These are phyloP conservation scores for Brachionus paranguensis DNA, from an alignment of 1,140 invertebrate species.

Conservation along the genomic window DNA sequence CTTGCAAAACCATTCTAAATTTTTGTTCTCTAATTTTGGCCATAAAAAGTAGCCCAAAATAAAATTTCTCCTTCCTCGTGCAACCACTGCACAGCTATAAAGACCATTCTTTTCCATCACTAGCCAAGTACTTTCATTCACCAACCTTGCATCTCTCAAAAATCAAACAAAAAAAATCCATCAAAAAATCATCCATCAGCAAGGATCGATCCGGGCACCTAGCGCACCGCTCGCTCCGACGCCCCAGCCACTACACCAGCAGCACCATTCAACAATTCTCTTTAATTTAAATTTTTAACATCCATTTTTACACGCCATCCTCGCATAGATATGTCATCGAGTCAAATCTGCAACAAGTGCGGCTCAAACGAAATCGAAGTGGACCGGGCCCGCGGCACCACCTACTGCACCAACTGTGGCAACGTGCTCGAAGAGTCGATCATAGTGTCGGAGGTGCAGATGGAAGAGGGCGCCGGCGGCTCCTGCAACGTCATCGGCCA, in stretches of 20 bases:
- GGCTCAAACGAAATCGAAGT: constrained; percentile 87
- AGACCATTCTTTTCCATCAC: no score
- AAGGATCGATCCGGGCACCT: background rate
- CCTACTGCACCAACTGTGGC: constrained; percentile 90
- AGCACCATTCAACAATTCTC: background rate
- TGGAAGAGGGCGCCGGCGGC: constrained; percentile 3
- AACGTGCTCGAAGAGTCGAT: constrained; percentile 88
- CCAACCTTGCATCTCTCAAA: no score
- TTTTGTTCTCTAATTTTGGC: no score
- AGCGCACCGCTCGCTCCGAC: background rate
- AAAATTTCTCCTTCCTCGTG: no score
- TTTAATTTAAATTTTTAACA: background rate
- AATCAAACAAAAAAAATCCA: no score
- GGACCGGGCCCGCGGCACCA: constrained; percentile 82
- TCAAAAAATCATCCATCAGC: background rate
- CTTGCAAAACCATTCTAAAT: no score
- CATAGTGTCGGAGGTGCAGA: constrained; percentile 87
- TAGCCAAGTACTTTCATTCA: no score
- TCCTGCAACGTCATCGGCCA: constrained; percentile 12
- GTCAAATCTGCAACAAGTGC: constrained; percentile 70
- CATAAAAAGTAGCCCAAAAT: no score
- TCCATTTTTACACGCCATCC: background rate
- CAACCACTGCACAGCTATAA: no score
- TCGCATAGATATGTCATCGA: background rate
- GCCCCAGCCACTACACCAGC: background rate